These are phyloP conservation scores for Epirrhoe tristata DNA, from an alignment of 2,888 invertebrate genomes.

Conservation along the genomic window DNA sequence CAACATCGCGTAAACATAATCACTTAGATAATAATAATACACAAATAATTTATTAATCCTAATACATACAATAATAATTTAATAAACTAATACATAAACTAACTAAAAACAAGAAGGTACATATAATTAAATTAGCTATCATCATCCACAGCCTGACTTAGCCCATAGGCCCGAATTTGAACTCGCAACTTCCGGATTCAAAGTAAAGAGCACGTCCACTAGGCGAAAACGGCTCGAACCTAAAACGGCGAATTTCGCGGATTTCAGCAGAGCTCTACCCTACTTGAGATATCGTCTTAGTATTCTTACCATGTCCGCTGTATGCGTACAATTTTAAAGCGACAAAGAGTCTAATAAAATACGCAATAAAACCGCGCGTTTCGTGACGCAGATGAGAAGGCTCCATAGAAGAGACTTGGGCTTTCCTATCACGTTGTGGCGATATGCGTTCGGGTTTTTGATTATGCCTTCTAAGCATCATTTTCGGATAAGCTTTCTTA, in stretches of 20 bases:
- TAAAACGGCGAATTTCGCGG: not conserved
- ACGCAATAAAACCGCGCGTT: slow-evolving; percentile 38
- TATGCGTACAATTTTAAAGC: slow-evolving; percentile 36
- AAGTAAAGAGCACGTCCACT: no score
- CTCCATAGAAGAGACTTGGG: slow-evolving; percentile 34
- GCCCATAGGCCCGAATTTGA: no score
- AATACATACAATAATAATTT: no score
- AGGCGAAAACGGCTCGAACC: no score
- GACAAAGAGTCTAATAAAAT: slow-evolving; percentile 41
- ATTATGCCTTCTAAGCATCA: slow-evolving; percentile 39
- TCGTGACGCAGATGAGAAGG: slow-evolving; percentile 37
- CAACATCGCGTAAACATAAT: no score
- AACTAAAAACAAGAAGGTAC: no score
- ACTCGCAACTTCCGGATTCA: no score
- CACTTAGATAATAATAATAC: no score
- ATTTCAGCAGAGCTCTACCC: not conserved
- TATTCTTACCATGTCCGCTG: slow-evolving; percentile 23
- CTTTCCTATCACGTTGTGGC: slow-evolving; percentile 48
- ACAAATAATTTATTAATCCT: no score
- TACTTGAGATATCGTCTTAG: slow-evolving; percentile 21
- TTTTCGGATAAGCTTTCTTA: slow-evolving; percentile 27
- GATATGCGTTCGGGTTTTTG: slow-evolving; percentile 44
- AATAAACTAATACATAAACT: no score
- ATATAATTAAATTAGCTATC: no score
- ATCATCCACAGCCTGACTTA: no score